A percentile compares a stretch with the other conserved stretches of the same genome.
These are phyloP conservation scores for Beris morrisii DNA, from an alignment of 2,888 invertebrate genomes.

Conservation along the genomic window DNA sequence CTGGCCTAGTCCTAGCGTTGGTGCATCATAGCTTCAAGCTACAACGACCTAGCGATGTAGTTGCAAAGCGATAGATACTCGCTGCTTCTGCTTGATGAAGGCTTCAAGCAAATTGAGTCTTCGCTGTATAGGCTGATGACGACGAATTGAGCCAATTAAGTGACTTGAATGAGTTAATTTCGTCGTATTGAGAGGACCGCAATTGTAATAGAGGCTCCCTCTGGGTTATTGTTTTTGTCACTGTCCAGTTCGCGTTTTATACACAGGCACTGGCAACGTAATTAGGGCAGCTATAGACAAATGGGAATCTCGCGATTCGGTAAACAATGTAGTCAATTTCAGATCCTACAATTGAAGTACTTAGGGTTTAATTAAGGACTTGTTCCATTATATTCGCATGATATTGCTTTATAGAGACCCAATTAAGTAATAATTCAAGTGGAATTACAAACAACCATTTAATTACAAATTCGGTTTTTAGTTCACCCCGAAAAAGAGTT, in stretches of 20 bases:
- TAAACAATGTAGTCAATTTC: conserved; percentile 9
- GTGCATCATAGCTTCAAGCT: background rate
- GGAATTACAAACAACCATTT: too few relatives aligned
- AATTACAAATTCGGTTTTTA: too few relatives aligned
- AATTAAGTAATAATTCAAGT: too few relatives aligned
- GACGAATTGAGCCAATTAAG: conserved; percentile 39
- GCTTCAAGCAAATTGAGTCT: conserved; percentile 32
- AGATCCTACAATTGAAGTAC: too few relatives aligned
- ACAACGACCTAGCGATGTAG: background rate
- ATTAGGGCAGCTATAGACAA: conserved; percentile 14
- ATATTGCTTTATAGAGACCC: too few relatives aligned
- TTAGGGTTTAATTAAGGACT: too few relatives aligned
- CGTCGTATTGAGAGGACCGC: conserved; percentile 33
- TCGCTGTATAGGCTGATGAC: conserved; percentile 24
- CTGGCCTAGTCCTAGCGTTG: background rate
- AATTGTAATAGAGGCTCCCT: conserved; percentile 33
- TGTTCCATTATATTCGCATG: too few relatives aligned
- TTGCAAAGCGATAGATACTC: background rate
- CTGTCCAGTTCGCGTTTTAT: background rate
- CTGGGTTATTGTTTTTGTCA: conserved; percentile 19
- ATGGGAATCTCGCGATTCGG: conserved; percentile 2
- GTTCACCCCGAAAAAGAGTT: too few relatives aligned
- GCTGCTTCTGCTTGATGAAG: conserved; percentile 11
- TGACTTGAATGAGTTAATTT: conserved; percentile 39
- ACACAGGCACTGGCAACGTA: background rate